Percentiles rank a stretch among this genome's conserved stretches.
phyloP scores from a whole-genome alignment of 2,113 vertebrate genomes.

The Tichodroma muraria region DNA sequence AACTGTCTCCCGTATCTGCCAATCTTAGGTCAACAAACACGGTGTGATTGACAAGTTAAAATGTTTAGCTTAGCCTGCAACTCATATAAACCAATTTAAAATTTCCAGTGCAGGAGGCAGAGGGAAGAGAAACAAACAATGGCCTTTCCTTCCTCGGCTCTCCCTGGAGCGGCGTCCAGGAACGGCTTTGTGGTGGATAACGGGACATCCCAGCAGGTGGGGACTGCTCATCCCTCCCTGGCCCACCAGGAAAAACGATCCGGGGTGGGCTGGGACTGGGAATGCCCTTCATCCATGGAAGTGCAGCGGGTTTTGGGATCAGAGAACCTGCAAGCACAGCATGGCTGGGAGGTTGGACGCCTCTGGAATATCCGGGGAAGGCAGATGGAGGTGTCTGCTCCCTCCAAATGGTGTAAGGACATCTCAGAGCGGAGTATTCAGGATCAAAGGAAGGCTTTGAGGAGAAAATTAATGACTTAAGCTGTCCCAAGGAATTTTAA shows the following conservation, averaged over 20 bases:
- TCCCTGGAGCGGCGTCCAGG: not conserved
- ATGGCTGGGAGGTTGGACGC: accelerated
- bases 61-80: constrained; percentile 77
- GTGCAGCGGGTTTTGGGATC: not conserved
- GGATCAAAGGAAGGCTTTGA: not conserved
- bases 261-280: not conserved
- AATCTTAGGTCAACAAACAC: constrained; percentile 90
- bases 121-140: constrained; percentile 69
- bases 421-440: not conserved
- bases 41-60: constrained; percentile 80
- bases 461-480: not conserved
- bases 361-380: not conserved
- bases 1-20: constrained; percentile 78
- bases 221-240: not conserved
- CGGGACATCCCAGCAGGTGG: not conserved
- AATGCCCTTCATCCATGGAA: not conserved
- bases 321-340: not conserved
- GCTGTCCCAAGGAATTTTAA: not conserved
- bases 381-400: not conserved
- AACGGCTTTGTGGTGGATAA: not conserved
- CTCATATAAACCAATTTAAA: constrained; percentile 70
- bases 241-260: accelerated
- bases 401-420: not conserved
- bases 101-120: constrained; percentile 65
- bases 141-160: not conserved